Percentiles rank a stretch among this genome's conserved stretches.
Conservation (phyloP, 2,888 invertebrate species). For the Zaprionus bogoriensis region DNA sequence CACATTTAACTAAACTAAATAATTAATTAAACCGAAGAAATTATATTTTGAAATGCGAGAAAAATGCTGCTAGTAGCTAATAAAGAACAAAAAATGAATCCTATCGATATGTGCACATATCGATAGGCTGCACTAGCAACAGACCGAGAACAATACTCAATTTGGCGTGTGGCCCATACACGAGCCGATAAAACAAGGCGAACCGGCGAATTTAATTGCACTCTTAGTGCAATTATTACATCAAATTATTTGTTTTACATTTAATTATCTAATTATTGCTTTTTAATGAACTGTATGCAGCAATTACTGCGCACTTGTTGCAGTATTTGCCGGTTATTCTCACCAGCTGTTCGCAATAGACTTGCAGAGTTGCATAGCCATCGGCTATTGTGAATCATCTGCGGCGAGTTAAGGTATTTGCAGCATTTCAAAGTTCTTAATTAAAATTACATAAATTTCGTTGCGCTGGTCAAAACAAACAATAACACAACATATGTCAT, state of each 20-base stretch:
- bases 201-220: background rate
- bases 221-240: background rate
- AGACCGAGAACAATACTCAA: background rate
- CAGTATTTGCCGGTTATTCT: background rate
- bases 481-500: constrained; percentile 69
- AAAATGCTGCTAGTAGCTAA: constrained; percentile 35
- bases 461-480: background rate
- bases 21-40: constrained; percentile 29
- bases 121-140: background rate
- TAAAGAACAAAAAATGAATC: constrained; percentile 39
- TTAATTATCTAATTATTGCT: too few relatives aligned
- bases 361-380: constrained; percentile 30
- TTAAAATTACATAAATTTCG: constrained; percentile 66
- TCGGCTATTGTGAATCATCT: constrained; percentile 53
- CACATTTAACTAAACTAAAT: constrained; percentile 17
- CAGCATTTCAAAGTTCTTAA: constrained; percentile 27
- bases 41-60: constrained; percentile 32
- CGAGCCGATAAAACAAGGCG: background rate
- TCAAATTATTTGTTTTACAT: too few relatives aligned
- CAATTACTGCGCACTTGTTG: too few relatives aligned
- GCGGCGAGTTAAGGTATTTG: constrained; percentile 58
- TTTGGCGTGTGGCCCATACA: background rate
- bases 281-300: too few relatives aligned
- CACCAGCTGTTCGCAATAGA: constrained; percentile 10
- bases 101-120: constrained; percentile 25